phyloP scores from a whole-genome alignment of 2,113 vertebrate genomes.

The Tyto alba region DNA sequence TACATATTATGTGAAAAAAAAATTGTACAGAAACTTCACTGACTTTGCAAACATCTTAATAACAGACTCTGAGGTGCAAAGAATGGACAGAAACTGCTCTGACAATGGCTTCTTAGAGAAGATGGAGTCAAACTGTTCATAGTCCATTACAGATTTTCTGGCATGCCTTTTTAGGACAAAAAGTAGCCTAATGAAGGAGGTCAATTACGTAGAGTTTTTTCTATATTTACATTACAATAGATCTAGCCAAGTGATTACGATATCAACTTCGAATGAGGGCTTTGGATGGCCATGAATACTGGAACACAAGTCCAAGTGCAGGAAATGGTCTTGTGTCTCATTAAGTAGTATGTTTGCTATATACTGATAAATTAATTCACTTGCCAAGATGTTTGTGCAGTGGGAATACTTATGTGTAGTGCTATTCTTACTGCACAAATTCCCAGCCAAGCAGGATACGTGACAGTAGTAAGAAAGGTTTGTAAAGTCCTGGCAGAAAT shows the following conservation, averaged over 20 bases:
- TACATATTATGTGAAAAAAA: not conserved
- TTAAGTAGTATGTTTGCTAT: not conserved
- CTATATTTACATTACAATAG: not conserved
- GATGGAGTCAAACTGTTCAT: not conserved
- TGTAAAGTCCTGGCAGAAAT: slow-evolving; percentile 3
- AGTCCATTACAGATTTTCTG: not conserved
- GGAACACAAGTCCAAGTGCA: not conserved
- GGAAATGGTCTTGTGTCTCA: not conserved
- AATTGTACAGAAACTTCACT: not conserved
- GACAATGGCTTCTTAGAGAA: not conserved
- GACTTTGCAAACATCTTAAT: not conserved
- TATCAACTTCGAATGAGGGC: not conserved
- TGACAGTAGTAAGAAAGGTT: not conserved
- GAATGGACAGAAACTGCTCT: not conserved
- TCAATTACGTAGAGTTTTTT: not conserved
- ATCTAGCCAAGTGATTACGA: not conserved
- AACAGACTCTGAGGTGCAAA: not conserved
- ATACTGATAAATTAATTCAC: not conserved
- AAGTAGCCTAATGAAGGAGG: not conserved
- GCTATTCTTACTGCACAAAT: not conserved
- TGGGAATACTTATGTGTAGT: not conserved
- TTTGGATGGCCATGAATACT: slow-evolving; percentile 41
- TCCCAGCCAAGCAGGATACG: not conserved
- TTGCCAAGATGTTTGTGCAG: not conserved
- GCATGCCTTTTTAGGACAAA: not conserved